Evolutionary conservation across 2,113 vertebrate species (phyloP), one percentile per base, ranked within the genome.

Genomic region (Pterocles burchelli): DNA sequence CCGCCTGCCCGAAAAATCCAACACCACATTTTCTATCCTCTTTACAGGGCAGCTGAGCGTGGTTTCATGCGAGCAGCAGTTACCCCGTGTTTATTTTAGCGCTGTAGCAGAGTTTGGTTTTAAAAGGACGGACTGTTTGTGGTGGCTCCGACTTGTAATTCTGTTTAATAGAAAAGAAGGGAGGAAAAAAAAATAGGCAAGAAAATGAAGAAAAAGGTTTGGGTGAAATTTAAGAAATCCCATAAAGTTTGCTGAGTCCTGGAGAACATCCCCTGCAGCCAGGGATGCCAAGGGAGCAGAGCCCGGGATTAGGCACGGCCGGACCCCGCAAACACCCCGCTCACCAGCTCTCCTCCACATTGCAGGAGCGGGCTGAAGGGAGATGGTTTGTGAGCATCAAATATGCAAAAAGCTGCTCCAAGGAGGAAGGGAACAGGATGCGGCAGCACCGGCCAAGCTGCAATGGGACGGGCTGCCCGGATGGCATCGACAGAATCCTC

Each of bases 391-490:
- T 0, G 14, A 29, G 68, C 54, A 85, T 17, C 58, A 38, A 52
- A 38, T 10, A 25, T 4, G 4, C 51, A 28, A 68, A 68, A 48
- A 20, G 6, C 57, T 52, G 51, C 74, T 26, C 16, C n/a, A 7
- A 17, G 46, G n/a, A 38, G 31, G 25, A 73, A 31, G 10, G 25
- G 31, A 34, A 36, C 13, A 19, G 45, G 71, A 86, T 17, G 2
- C 4, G 12, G 48, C 5, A 3, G n/a, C 54, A 52, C 12, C 6
- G 3, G 24, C 20, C 65, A 8, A 43, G 72, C 72, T 21, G 20
- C 22, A 15, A 59, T 0, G 1, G 87, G n/a, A 54, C 4, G 2
- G 13, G 5, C 9, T 8, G n/a, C n/a, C n/a, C n/a, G 22, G 76
- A 71, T 4, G 11, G n/a, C 2, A 7, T 15, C 38, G 4, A 11